Percentiles rank a stretch among this genome's conserved stretches.
phyloP scores from a whole-genome alignment of 2,888 invertebrate species.

The Amphimallon solstitiale region DNA sequence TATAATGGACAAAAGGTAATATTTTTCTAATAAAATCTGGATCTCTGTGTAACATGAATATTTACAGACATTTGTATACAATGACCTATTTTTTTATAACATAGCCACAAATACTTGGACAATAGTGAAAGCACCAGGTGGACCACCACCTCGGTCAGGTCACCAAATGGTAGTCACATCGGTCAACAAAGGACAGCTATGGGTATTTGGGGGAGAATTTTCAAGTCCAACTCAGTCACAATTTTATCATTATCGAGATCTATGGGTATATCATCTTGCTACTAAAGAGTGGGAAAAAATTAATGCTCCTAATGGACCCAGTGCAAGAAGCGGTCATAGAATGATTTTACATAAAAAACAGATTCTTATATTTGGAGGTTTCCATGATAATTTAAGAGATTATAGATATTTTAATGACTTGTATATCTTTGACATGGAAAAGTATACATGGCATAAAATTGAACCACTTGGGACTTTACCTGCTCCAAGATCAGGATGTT shows the following conservation, averaged over 20 bases:
- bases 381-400: slow-evolving; percentile 87
- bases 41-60: neutral
- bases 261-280: slow-evolving; percentile 86
- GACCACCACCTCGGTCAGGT: slow-evolving; percentile 88
- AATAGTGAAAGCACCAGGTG: slow-evolving; percentile 81
- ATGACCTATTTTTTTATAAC: slow-evolving; percentile 86
- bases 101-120: slow-evolving; percentile 83
- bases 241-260: slow-evolving; percentile 91
- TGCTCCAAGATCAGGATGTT: slow-evolving; percentile 82
- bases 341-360: slow-evolving; percentile 85
- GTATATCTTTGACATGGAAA: slow-evolving; percentile 82
- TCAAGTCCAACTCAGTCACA: slow-evolving; percentile 90
- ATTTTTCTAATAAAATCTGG: neutral
- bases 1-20: slow-evolving; percentile 84
- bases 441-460: slow-evolving; percentile 80
- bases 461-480: slow-evolving; percentile 75
- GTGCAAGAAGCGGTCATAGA: slow-evolving; percentile 87
- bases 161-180: slow-evolving; percentile 86
- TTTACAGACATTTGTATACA: slow-evolving; percentile 83
- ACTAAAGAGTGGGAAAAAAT: slow-evolving; percentile 83
- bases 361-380: slow-evolving; percentile 90
- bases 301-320: slow-evolving; percentile 78
- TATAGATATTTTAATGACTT: slow-evolving; percentile 92
- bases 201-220: slow-evolving; percentile 93
- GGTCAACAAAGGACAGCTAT: slow-evolving; percentile 77